Base-by-base conservation (phyloP, 1,140 invertebrate genomes). In the Leguminivora glycinivorella region DNA sequence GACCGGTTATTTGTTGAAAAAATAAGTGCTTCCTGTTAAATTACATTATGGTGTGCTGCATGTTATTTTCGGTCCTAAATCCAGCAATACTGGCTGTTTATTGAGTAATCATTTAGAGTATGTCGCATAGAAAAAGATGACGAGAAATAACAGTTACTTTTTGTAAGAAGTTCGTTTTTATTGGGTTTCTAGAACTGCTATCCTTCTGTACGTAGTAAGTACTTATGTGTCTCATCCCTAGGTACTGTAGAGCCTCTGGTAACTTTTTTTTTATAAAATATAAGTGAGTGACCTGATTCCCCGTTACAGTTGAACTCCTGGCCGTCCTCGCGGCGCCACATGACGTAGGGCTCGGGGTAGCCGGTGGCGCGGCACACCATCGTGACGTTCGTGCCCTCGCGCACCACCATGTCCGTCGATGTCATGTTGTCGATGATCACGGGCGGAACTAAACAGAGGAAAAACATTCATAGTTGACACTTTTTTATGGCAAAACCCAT, bases 321-420 rank as follows among this genome's bases (percentile, higher is more conserved):
- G 52, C 96, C 96, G 82, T 98, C 97, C 89, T 98, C 97, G 52
- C 97, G 92, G 56, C 97, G 92, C 97, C 97, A 98, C 94, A 97
- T 97, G 73, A 98, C 95, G 81, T 97, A 97, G 60, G 97, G 97
- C 72, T 96, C 95, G 0, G 97, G 97, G 88, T 97, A 97, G 67
- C 97, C 97, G 14, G 93, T 94, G n/a, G 97, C 97, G 83, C 96
- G 96, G 87, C 97, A 98, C 56, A 94, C 94, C 87, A 98, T 92
- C 14, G 96, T 96, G 22, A 98, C 96, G 85, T 98, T 98, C 10
- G 95, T 95, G 2, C 96, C 95, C 92, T 98, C 97, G 19, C 97
- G 93, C 1, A 98, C 97, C 24, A 98, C 96, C 93, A 98, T 95
- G 83, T 98, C 97, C 10, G 95, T 95, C 81, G 96, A 97, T 22